phyloP scores from a whole-genome alignment of 1,140 invertebrate genomes.

The Tetragnatha versicolor region DNA sequence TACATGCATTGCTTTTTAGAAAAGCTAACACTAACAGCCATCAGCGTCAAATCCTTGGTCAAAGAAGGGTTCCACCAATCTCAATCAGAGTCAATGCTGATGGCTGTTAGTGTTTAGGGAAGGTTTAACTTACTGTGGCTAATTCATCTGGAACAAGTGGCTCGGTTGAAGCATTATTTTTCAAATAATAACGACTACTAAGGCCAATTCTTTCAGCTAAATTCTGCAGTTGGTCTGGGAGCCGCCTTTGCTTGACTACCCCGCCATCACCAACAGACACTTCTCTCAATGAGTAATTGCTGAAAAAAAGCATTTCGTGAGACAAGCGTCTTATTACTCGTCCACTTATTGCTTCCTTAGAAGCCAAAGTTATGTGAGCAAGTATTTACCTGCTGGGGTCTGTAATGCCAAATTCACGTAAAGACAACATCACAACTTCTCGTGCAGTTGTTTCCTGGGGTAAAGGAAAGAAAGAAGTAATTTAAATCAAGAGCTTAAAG shows the following conservation, averaged over 20 bases:
- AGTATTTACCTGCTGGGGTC: slow-evolving; percentile 74
- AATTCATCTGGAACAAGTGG: slow-evolving; percentile 95
- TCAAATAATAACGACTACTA: slow-evolving; percentile 84
- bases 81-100: too few relatives aligned
- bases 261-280: slow-evolving; percentile 92
- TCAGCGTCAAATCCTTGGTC: too few relatives aligned
- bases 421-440: slow-evolving; percentile 96
- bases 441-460: slow-evolving; percentile 93
- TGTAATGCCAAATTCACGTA: slow-evolving; percentile 95
- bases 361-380: not conserved
- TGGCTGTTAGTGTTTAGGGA: not conserved
- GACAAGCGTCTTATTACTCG: too few relatives aligned
- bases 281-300: slow-evolving; percentile 91
- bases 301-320: slow-evolving; percentile 55
- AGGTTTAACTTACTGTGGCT: slow-evolving; percentile 67
- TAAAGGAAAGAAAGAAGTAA: slow-evolving; percentile 11
- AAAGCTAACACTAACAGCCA: too few relatives aligned
- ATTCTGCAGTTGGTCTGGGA: slow-evolving; percentile 94
- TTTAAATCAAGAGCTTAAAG: not conserved
- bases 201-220: slow-evolving; percentile 90
- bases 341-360: too few relatives aligned
- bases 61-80: too few relatives aligned
- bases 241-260: slow-evolving; percentile 90
- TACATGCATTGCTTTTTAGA: too few relatives aligned
- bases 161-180: slow-evolving; percentile 92